Evolutionary conservation across 2,797 vertebrate genomes (phyloP).

Genomic region (Eleutherodactylus coqui): DNA sequence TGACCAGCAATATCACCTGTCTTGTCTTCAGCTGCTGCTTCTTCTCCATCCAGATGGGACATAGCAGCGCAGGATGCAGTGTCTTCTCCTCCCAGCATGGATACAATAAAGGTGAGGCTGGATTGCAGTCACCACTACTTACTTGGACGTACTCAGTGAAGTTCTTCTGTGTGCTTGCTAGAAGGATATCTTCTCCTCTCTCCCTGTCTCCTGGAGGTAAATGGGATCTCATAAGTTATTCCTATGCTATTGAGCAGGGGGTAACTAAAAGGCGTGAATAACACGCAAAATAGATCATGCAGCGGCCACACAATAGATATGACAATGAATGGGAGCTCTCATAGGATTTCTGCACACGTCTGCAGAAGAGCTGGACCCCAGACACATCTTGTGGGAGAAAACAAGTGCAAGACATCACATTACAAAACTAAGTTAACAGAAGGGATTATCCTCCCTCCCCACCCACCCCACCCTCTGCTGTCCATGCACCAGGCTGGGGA

Average conservation of each 20-base stretch:
- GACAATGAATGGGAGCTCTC: slow-evolving; percentile 71
- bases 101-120: not conserved
- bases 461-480: slow-evolving; percentile 8
- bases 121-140: not conserved
- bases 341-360: slow-evolving; percentile 77
- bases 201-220: slow-evolving; percentile 62
- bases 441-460: not conserved
- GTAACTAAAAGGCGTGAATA: slow-evolving; percentile 66
- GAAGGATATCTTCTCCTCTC: slow-evolving; percentile 34
- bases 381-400: slow-evolving; percentile 70
- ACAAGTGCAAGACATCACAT: slow-evolving; percentile 56
- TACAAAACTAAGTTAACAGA: slow-evolving; percentile 44
- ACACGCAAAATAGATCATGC: slow-evolving; percentile 66
- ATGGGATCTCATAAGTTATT: slow-evolving; percentile 63
- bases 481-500: slow-evolving; percentile 18
- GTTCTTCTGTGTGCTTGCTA: slow-evolving; percentile 51
- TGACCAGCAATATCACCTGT: not conserved
- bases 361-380: slow-evolving; percentile 69
- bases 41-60: not conserved
- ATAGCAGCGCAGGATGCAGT: not conserved
- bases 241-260: slow-evolving; percentile 40
- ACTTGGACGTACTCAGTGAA: slow-evolving; percentile 30
- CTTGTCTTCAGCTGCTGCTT: not conserved
- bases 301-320: slow-evolving; percentile 73
- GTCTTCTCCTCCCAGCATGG: not conserved